These are phyloP conservation scores for Endomychus coccineus DNA, from an alignment of 2,888 invertebrate genomes.

Conservation along the genomic window DNA sequence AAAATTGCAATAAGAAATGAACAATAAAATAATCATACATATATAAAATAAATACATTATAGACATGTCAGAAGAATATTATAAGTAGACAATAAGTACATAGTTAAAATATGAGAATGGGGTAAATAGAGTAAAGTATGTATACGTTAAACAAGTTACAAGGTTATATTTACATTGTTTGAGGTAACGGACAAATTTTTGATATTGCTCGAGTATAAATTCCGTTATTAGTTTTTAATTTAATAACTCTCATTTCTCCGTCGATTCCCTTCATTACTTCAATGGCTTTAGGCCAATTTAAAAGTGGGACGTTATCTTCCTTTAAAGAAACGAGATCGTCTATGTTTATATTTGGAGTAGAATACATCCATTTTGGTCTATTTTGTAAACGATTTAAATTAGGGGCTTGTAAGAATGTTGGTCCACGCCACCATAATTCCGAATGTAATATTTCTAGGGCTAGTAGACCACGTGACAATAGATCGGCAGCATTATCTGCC, in stretches of 20 bases:
- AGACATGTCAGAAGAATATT: no score
- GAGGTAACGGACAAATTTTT: background rate
- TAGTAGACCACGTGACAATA: conserved; percentile 9
- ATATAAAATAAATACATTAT: no score
- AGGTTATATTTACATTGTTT: no score
- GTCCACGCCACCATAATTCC: conserved; percentile 21
- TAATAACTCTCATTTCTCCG: conserved; percentile 1
- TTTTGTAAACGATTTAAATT: conserved; percentile 24
- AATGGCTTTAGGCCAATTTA: conserved; percentile 2
- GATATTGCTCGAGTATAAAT: background rate
- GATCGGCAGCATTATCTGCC: conserved; percentile 16
- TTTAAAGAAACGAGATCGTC: conserved; percentile 3
- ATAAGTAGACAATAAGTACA: no score
- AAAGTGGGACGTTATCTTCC: conserved; percentile 2
- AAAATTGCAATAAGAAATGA: no score
- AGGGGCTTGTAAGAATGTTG: conserved; percentile 22
- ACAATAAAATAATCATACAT: no score
- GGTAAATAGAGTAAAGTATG: no score
- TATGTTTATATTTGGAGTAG: background rate
- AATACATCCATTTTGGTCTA: conserved; percentile 17
- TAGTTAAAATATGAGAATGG: no score
- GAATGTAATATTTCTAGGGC: no score
- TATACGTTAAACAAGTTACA: no score
- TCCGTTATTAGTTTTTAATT: no score
- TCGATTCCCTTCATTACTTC: conserved; percentile 1